A percentile compares a stretch with the other conserved stretches of the same genome.
Conservation (phyloP, 2,113 vertebrate species). For the Thermophis baileyi region DNA sequence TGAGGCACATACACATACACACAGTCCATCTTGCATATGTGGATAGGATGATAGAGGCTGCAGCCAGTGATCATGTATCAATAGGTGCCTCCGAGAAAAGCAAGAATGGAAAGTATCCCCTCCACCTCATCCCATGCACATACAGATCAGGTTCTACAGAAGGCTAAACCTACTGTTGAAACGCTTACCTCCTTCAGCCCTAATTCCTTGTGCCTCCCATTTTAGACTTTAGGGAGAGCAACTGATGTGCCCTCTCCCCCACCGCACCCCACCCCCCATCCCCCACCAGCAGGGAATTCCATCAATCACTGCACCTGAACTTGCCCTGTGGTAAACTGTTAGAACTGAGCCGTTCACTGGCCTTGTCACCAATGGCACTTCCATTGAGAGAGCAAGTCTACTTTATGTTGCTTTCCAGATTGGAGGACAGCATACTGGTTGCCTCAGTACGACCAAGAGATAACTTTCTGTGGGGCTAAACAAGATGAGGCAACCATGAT, state of each 20-base stretch:
- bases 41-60: background rate
- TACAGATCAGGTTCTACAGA: background rate
- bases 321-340: background rate
- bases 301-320: background rate
- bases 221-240: background rate
- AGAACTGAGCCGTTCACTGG: background rate
- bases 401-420: background rate
- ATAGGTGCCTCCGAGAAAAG: background rate
- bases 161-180: background rate
- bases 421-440: background rate
- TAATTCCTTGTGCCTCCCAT: no score
- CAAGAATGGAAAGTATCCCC: background rate
- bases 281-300: background rate
- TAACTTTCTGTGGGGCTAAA: background rate
- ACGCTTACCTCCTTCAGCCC: background rate
- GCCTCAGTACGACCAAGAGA: no score
- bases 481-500: background rate
- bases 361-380: no score
- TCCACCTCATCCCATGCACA: background rate
- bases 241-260: background rate
- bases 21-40: background rate
- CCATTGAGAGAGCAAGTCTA: background rate
- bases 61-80: background rate
- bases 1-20: background rate
- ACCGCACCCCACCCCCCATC: no score